Base-by-base conservation (phyloP, 2,113 vertebrate genomes). In the Labeo rohita region DNA sequence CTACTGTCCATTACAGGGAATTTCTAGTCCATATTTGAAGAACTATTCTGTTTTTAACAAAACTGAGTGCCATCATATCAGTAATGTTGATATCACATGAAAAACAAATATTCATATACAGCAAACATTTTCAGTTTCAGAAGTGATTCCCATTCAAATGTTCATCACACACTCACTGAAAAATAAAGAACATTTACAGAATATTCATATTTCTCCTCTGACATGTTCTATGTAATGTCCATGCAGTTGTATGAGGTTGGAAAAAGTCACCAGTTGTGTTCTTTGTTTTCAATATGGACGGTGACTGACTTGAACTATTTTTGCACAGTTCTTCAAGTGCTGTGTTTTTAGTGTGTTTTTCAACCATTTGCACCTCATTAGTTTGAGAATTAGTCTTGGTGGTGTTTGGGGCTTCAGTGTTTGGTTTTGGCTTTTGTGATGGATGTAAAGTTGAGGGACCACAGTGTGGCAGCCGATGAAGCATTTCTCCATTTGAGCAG, bases 211-310 rank as follows among this genome's bases (percentile, higher is more conserved):
- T 89, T 95, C 90, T 59, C 94, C 94, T 90, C 93, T 91, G 9
- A 95, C 94, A 72, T 96, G 95, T 88, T 94, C 88, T 74, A 95
- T 84, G 89, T 96, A 96, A 91, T 95, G 95, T 10, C 93, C 91
- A 89, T 95, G 94, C 52, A 96, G 92, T 61, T 92, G 93, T 85
- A 92, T 89, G 81, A 95, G 90, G 9, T 84, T 72, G 63, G 84
- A 4, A 86, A 93, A 95, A 86, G 7, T 76, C 88, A 1, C 87
- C 90, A 15, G 87, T 75, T 21, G 84, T 63, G 2, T 39, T 87
- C 63, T 89, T 82, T 2, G 28, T 73, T 21, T 65, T 65, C 80
- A 74, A 16, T 45, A 28, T 43, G 16, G 70, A 47, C 15, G 63
- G 52, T 70, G 88, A 77, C 12, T 4, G 49, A 21, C 23, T 84